These are phyloP conservation scores for Cyprinodon variegatus DNA, from an alignment of 2,113 vertebrate species.

Conservation along the genomic window DNA sequence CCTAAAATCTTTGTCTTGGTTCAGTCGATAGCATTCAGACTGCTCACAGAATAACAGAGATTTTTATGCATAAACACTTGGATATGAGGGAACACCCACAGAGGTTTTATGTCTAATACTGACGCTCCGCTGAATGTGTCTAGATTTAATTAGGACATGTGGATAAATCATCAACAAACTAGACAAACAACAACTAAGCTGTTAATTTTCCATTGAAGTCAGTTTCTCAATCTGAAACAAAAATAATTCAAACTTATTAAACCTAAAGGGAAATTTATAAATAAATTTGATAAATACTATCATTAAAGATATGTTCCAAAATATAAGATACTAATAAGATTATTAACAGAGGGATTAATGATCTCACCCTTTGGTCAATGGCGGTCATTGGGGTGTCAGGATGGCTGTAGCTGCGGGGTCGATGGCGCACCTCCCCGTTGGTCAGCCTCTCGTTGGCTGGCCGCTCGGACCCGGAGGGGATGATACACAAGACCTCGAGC, in stretches of 20 bases:
- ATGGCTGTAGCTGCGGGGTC: constrained; percentile 81
- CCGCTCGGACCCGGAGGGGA: constrained; percentile 82
- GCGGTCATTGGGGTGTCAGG: constrained; percentile 83
- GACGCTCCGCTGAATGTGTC: background rate
- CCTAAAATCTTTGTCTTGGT: background rate
- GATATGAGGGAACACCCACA: background rate
- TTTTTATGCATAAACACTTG: background rate
- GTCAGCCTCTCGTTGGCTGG: constrained; percentile 76
- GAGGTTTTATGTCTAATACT: background rate
- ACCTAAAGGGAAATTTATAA: no score
- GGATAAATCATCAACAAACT: no score
- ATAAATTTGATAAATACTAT: no score
- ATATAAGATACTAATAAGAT: no score
- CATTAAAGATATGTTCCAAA: no score
- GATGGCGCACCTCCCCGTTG: constrained; percentile 82
- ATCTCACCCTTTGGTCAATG: constrained; percentile 89
- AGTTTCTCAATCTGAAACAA: background rate
- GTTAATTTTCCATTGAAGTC: background rate
- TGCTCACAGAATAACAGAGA: background rate
- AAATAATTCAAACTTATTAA: no score
- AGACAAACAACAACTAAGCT: background rate
- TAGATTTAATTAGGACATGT: background rate
- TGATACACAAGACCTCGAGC: constrained; percentile 89
- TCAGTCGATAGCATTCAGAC: no score
- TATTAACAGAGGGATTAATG: no score